Percentiles rank a stretch among this genome's conserved stretches.
Evolutionary conservation across 2,113 vertebrate genomes (phyloP).

Genomic region (Ceyx melanurus): DNA sequence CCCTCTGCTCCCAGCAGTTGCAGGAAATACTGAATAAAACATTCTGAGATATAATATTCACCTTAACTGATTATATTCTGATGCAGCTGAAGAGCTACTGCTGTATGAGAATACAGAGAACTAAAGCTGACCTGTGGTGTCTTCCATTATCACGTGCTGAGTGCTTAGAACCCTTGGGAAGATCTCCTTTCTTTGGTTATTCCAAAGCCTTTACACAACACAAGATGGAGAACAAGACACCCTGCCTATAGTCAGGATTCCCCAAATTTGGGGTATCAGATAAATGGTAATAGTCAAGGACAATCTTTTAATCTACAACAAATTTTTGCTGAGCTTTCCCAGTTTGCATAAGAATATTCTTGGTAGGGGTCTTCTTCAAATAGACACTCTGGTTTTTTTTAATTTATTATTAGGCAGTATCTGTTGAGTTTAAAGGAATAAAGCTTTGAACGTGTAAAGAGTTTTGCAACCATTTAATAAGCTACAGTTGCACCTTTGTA

Average conservation of each 20-base stretch:
- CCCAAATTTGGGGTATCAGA: not conserved
- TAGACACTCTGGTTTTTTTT: not conserved
- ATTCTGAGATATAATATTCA: not conserved
- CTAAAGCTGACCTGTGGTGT: not conserved
- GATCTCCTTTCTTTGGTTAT: not conserved
- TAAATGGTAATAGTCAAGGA: not conserved
- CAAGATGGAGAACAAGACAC: not conserved
- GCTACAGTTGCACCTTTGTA: not conserved
- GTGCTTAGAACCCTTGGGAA: not conserved
- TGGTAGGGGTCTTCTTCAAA: not conserved
- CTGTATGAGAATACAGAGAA: not conserved
- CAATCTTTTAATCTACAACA: not conserved
- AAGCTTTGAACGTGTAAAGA: not conserved
- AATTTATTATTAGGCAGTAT: not conserved
- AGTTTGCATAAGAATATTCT: conserved; percentile 13
- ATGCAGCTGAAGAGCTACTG: not conserved
- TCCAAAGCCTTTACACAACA: not conserved
- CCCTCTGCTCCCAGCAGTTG: not conserved
- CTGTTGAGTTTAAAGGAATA: conserved; percentile 10
- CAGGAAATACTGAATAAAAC: conserved; percentile 1
- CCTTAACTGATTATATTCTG: not conserved
- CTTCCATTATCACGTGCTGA: not conserved
- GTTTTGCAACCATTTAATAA: not conserved
- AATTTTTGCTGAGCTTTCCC: not conserved
- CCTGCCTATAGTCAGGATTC: conserved; percentile 7